phyloP scores from a whole-genome alignment of 35 echinoderm and acorn worm genomes.

The Chiridota heheva region DNA sequence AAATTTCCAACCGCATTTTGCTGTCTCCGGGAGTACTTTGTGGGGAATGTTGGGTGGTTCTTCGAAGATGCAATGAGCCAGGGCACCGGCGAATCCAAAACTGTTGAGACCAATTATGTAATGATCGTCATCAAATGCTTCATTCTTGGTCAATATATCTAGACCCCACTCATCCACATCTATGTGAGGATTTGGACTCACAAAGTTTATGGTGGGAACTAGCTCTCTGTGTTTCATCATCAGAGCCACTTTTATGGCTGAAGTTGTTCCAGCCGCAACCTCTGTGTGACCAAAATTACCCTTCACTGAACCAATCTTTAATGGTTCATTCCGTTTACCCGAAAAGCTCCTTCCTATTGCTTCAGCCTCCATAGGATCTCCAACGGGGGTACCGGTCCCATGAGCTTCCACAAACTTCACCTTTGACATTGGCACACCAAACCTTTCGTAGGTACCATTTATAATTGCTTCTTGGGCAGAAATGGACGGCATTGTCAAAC shows the following conservation, averaged over 20 bases:
- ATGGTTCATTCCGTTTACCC: constrained; percentile 10
- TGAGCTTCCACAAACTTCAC: constrained; percentile 89
- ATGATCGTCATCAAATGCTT: constrained; percentile 51
- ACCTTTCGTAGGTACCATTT: constrained; percentile 72
- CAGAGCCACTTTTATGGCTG: constrained; percentile 88
- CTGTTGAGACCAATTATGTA: constrained; percentile 80
- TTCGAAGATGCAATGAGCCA: constrained; percentile 87
- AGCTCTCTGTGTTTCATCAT: constrained; percentile 75
- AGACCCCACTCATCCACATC: constrained; percentile 66
- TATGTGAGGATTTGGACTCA: constrained; percentile 64
- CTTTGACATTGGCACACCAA: constrained; percentile 60
- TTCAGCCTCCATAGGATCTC: constrained; percentile 90
- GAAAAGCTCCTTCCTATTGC: constrained; percentile 76
- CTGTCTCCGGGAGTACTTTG: neutral
- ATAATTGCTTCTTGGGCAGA: constrained; percentile 64
- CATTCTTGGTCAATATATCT: constrained; percentile 25
- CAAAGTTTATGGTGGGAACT: constrained; percentile 83
- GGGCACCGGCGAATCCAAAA: constrained; percentile 90
- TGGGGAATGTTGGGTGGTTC: constrained; percentile 54
- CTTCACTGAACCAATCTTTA: constrained; percentile 90
- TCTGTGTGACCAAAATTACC: constrained; percentile 97
- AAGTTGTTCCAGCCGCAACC: constrained; percentile 65
- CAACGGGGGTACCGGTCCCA: constrained; percentile 93
- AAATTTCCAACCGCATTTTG: constrained; percentile 65
- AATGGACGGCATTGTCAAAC: constrained; percentile 86